Conservation (phyloP, 53 echinoderm and acorn worm genomes). For the Holothuria scabra region DNA sequence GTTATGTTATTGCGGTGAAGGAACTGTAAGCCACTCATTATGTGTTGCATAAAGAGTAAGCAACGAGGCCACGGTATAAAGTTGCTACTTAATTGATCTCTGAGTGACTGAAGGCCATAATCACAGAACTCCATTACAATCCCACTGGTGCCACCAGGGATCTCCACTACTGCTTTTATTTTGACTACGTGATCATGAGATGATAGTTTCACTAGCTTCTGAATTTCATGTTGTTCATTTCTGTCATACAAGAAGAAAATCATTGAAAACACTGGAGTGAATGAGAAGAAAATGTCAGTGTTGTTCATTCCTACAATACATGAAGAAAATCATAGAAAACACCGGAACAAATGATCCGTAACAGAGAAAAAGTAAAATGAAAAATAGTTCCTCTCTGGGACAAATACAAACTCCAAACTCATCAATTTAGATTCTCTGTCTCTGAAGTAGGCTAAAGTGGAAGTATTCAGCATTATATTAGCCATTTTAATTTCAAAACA, state of each 20-base stretch:
- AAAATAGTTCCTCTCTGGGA: too few species aligned
- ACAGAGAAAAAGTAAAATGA: too few species aligned
- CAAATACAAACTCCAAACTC: too few species aligned
- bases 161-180: slow-evolving; percentile 17
- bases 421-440: too few species aligned
- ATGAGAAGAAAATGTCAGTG: too few species aligned
- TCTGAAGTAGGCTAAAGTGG: too few species aligned
- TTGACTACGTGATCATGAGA: slow-evolving; percentile 1
- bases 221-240: not conserved
- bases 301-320: too few species aligned
- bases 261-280: too few species aligned
- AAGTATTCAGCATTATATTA: too few species aligned
- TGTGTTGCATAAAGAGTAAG: slow-evolving; percentile 33
- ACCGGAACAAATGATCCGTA: too few species aligned
- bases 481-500: too few species aligned
- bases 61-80: slow-evolving; percentile 29
- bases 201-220: not conserved
- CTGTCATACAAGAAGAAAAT: not conserved
- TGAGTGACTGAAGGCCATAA: not conserved
- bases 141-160: not conserved
- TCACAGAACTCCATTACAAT: slow-evolving; percentile 35
- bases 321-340: too few species aligned
- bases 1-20: slow-evolving; percentile 14
- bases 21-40: slow-evolving; percentile 26
- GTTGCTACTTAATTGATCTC: not conserved